phyloP scores from a whole-genome alignment of 2,113 vertebrate genomes.

The Microcebus tavaratra region DNA sequence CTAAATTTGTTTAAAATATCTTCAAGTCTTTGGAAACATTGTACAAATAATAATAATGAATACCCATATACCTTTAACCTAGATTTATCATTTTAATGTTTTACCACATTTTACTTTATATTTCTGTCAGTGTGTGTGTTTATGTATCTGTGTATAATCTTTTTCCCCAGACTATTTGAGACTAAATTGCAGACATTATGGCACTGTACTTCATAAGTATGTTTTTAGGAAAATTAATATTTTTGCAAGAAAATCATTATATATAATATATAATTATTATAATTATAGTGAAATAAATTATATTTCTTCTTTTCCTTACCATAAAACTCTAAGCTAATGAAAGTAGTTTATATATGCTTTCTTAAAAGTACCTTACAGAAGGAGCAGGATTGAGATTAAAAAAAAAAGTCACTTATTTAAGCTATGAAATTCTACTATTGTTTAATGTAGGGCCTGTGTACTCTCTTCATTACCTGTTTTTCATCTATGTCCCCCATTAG shows the following conservation, averaged over 20 bases:
- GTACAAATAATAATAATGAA: background rate
- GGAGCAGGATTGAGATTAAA: too few relatives aligned
- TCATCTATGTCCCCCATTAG: background rate
- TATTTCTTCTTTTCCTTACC: background rate
- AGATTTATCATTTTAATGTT: background rate
- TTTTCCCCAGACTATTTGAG: background rate
- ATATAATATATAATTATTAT: background rate
- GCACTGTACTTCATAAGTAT: background rate
- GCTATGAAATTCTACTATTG: background rate
- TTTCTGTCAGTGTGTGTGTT: background rate
- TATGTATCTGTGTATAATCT: background rate
- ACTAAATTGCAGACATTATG: background rate
- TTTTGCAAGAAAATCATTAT: background rate
- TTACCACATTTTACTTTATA: background rate
- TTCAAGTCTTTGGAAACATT: conserved; percentile 2
- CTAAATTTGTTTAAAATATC: background rate
- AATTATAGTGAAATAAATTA: background rate
- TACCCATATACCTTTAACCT: background rate
- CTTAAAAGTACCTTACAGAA: background rate
- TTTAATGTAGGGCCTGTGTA: background rate
- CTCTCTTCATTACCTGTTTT: background rate
- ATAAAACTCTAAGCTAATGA: background rate
- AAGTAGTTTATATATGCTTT: background rate
- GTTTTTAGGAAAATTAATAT: background rate
- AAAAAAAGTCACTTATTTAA: background rate